Evolutionary conservation across 2,888 invertebrate species (phyloP), one percentile per base, ranked within the genome.

Genomic region (Cephus runcator): DNA sequence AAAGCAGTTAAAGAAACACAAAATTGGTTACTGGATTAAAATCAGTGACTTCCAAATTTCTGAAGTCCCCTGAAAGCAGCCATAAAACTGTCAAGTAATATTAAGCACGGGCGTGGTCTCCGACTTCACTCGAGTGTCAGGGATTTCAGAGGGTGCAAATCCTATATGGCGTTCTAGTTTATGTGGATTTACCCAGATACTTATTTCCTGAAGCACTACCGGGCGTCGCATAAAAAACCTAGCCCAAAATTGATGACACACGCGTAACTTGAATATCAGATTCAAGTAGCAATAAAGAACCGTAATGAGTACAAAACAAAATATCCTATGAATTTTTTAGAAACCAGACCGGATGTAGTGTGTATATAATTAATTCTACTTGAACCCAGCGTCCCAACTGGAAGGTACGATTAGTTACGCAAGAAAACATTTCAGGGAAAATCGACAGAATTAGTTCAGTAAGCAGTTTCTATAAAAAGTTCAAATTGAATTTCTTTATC

Each of bases 71-170:
- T 82, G 82, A 82, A 79, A 75, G 88, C 86, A 88, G 80, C 88
- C 89, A 76, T 87, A 87, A 83, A 83, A 85, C 81, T 84, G 84
- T 83, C 40, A 79, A 75, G 80, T 73, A 75, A 83, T 85, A 88
- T 88, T 88, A 88, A 81, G 82, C 81, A 83, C 79, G 83, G 81
- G 77, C 82, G 81, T 80, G 85, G 83, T 88, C 87, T 84, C 85
- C 81, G 83, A 83, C 84, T 87, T 87, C 84, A 82, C 73, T 69
- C 36, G 30, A 76, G 81, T 83, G 84, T 85, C 83, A 82, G 80
- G 84, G 83, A 83, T 85, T 77, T 76, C 73, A 75, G 77, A 80
- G 81, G 69, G 73, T 81, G 76, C 77, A 83, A 81, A 82, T 78
- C 77, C 77, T 15, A 15, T 30, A 74, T 35, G 75, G 69, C 56